Base-by-base conservation (phyloP, 2,797 vertebrate genomes). In the Enteromius anoplus region DNA sequence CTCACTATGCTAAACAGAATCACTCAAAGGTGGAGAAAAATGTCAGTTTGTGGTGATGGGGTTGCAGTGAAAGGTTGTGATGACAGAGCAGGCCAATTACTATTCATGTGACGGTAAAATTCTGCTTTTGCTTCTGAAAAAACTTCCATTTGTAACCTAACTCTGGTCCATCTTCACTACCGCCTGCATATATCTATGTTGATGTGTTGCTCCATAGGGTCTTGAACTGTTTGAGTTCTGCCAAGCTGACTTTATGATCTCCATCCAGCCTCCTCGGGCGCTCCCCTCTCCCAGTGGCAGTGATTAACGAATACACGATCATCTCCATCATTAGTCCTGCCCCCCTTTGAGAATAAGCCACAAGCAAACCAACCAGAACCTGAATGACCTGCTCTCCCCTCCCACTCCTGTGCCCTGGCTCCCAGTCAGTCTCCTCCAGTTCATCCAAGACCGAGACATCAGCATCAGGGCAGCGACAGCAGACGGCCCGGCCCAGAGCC, bases 241-340 rank as follows among this genome's bases (percentile, higher is more conserved):
- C 90, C 89, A 88, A 87, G 86, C 70, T 70, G 19, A 78, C 76
- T 87, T 87, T 92, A 86, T 93, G 88, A 92, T 92, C 85, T 58
- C 32, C 19, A 76, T 89, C 89, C 92, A 91, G 88, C 85, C 75
- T 77, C 69, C 79, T 80, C 64, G 80, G 82, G 79, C 82, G 86
- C 84, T 87, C n/a, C 76, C 88, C 87, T 83, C 87, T 86, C 75
- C 85, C 81, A 82, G 88, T 90, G 91, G 87, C 90, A 87, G 85
- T 78, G 90, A 88, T 90, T 90, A 88, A 85, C 84, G 88, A 78
- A 86, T 81, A 88, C 37, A 81, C 87, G 73, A 86, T 91, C 89
- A 90, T 91, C 87, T 87, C 87, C 90, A 88, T 94, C 92, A 92
- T 94, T 93, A 94, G 86, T 84, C 85, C 58, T 26, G 78, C 79